A percentile compares a stretch with the other conserved stretches of the same genome.
Evolutionary conservation across 2,113 vertebrate genomes (phyloP).

Genomic region (Lutjanus erythropterus): DNA sequence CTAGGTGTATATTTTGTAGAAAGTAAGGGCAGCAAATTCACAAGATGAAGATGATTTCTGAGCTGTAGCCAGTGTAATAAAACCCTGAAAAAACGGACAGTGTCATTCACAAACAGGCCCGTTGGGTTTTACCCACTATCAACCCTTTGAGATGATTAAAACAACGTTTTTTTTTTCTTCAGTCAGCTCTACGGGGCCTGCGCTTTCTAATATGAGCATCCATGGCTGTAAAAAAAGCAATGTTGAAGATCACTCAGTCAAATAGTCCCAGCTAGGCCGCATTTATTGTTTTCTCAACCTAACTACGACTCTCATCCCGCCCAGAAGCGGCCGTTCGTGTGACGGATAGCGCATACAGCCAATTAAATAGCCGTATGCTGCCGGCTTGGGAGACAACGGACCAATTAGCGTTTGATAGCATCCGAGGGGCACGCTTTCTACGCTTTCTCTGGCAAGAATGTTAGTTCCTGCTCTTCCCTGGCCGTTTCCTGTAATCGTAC

Average conservation of each 20-base stretch:
- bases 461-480: constrained; percentile 88
- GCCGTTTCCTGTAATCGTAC: constrained; percentile 89
- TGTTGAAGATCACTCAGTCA: constrained; percentile 69
- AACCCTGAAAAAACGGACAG: constrained; percentile 35
- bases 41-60: neutral
- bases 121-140: neutral
- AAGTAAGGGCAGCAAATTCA: neutral
- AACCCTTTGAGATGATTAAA: neutral
- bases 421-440: constrained; percentile 69
- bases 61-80: constrained; percentile 46
- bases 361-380: constrained; percentile 57
- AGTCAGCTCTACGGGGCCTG: neutral
- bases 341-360: constrained; percentile 43
- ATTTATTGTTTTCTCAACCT: constrained; percentile 82
- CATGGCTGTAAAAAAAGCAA: constrained; percentile 42
- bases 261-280: constrained; percentile 82
- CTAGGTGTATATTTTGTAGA: neutral
- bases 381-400: constrained; percentile 44
- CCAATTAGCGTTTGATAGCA: constrained; percentile 72
- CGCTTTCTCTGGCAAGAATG: constrained; percentile 79
- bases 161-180: neutral
- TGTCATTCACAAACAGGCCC: constrained; percentile 35
- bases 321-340: constrained; percentile 45
- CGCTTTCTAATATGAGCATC: neutral
- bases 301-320: constrained; percentile 77